Conservation (phyloP, 2,113 vertebrate species). For the Gymnogyps californianus region DNA sequence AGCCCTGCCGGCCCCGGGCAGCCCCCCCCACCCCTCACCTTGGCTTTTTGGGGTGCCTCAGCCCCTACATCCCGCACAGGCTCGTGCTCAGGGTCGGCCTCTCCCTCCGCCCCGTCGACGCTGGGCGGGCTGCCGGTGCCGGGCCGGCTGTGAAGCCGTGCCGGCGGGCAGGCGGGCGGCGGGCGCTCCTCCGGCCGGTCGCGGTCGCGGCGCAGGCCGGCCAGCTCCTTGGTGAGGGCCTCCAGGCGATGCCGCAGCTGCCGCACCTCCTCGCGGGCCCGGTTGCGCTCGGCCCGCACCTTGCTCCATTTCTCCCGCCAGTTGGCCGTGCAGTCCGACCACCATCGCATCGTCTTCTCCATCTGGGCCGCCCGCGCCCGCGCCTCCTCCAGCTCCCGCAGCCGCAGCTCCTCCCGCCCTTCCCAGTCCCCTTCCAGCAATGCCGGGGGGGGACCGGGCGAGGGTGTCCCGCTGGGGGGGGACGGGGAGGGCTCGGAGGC, state of each 20-base stretch:
- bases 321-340: slow-evolving; percentile 97
- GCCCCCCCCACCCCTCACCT: neutral
- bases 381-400: slow-evolving; percentile 93
- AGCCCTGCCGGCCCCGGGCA: accelerated
- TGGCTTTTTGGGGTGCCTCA: slow-evolving; percentile 74
- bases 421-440: slow-evolving; percentile 90
- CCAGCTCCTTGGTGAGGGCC: slow-evolving; percentile 91
- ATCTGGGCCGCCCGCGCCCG: slow-evolving; percentile 91
- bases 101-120: neutral
- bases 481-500: slow-evolving; percentile 85
- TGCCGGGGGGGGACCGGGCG: slow-evolving; percentile 77
- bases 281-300: slow-evolving; percentile 91
- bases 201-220: slow-evolving; percentile 81
- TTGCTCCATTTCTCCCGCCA: slow-evolving; percentile 99
- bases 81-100: slow-evolving; percentile 78
- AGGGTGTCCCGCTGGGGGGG: slow-evolving; percentile 84
- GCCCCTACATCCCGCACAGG: slow-evolving; percentile 86
- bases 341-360: slow-evolving; percentile 99
- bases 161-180: slow-evolving; percentile 70
- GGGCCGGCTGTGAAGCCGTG: neutral
- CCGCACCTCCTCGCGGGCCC: slow-evolving; percentile 90
- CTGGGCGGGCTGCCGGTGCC: neutral
- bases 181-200: slow-evolving; percentile 84
- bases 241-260: slow-evolving; percentile 91
- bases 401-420: slow-evolving; percentile 91